Evolutionary conservation across 2,888 invertebrate species (phyloP), one percentile per base, ranked within the genome.

Genomic region (Calameuta pallipes): DNA sequence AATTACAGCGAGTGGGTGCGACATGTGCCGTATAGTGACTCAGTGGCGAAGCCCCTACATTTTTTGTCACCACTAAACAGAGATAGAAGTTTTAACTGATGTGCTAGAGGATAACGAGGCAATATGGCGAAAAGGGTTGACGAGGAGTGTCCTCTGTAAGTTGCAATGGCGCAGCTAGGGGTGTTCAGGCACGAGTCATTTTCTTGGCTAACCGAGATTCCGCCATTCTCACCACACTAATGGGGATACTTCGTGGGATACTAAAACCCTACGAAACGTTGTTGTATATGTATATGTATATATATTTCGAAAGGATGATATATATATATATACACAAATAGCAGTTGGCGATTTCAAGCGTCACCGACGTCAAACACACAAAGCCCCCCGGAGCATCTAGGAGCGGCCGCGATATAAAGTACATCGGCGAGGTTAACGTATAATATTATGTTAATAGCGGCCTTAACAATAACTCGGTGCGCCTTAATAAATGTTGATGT

Each of bases 401-500:
- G 23, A 56, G 56, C 56, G 56, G 56, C 23, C 56, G 23, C 56
- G 56, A 56, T 56, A 56, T 56, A 56, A 56, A 56, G 56, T 56
- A 56, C 56, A 56, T 56, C 56, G 56, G 23, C 56, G 56, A 9
- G 56, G 56, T 33, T 71, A 71, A 71, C 71, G 71, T 71, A 30
- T 71, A 35, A 31, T 12, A 30, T 71, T 71, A 71, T 71, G 71
- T 71, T 71, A 71, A 71, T 71, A 71, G 30, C 33, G 71, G 30
- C 71, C 71, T 71, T 71, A 71, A 71, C 71, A 71, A 71, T 71
- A 71, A 71, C 71, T 71, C 23, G 71, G 74, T 36, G 74, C 37
- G 74, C 74, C 74, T 37, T 74, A 36, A 74, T 74, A 74, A 74
- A 74, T 74, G 15, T 74, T 74, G 74, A 74, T 74, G 36, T 37